Evolutionary conservation across 2,113 vertebrate species (phyloP).

Genomic region (Zosterops japonicus): DNA sequence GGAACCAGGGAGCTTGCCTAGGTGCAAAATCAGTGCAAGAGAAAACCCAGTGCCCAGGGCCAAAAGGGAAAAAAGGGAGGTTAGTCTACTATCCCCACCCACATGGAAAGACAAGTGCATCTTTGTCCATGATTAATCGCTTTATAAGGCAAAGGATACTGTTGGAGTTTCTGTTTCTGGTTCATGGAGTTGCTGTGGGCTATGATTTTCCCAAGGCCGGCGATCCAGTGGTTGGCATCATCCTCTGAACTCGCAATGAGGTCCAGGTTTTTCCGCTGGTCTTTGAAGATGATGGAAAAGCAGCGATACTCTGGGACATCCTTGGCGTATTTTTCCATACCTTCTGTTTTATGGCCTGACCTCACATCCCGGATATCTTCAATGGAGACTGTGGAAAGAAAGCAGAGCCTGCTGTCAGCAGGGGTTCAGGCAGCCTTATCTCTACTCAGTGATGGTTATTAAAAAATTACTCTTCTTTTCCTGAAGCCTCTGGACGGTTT

Average conservation of each 20-base stretch:
- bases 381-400: conserved; percentile 82
- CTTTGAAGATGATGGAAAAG: conserved; percentile 95
- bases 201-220: conserved; percentile 84
- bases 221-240: conserved; percentile 83
- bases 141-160: conserved; percentile 87
- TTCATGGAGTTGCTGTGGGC: conserved; percentile 80
- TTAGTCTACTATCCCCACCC: not conserved
- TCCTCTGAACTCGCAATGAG: conserved; percentile 77
- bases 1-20: not conserved
- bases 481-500: not conserved
- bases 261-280: conserved; percentile 85
- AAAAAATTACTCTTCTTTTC: not conserved
- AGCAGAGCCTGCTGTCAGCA: conserved; percentile 45
- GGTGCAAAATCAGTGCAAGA: not conserved
- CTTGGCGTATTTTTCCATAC: conserved; percentile 84
- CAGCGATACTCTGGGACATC: conserved; percentile 79
- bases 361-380: conserved; percentile 92
- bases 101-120: conserved; percentile 30
- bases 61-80: not conserved
- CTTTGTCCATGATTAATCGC: not conserved
- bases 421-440: conserved; percentile 14
- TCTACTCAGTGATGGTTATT: not conserved
- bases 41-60: not conserved
- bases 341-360: conserved; percentile 88
- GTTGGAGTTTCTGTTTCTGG: conserved; percentile 84